Evolutionary conservation across 2,888 invertebrate genomes (phyloP).

Genomic region (Ichneumoninae sp.): DNA sequence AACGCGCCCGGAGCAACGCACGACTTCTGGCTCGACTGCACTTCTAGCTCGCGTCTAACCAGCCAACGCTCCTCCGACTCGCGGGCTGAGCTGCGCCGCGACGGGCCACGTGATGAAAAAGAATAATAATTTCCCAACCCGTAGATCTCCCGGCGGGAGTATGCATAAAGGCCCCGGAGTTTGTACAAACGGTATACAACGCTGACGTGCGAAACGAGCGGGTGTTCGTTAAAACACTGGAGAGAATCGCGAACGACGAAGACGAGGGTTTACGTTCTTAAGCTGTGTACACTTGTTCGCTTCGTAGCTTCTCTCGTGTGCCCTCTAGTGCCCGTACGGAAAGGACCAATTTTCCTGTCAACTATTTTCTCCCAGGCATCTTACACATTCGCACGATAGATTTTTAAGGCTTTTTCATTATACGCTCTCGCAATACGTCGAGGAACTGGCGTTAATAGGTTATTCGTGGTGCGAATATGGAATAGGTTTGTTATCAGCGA

Average conservation of each 20-base stretch:
- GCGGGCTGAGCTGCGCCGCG: background rate
- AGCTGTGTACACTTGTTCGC: background rate
- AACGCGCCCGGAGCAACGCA: slow-evolving; percentile 60
- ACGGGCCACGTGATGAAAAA: slow-evolving; percentile 51
- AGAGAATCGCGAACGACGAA: slow-evolving; percentile 44
- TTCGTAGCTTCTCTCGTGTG: background rate
- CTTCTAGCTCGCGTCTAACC: slow-evolving; percentile 32
- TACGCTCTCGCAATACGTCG: background rate
- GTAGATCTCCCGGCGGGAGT: slow-evolving; percentile 2
- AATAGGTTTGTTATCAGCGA: background rate
- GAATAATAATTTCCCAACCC: slow-evolving; percentile 63
- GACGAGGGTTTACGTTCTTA: slow-evolving; percentile 17
- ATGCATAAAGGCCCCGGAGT: slow-evolving; percentile 31
- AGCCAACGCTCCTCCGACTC: slow-evolving; percentile 36
- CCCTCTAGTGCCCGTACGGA: slow-evolving; percentile 11
- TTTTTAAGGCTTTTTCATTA: background rate
- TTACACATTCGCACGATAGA: slow-evolving; percentile 25
- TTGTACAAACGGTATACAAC: slow-evolving; percentile 30
- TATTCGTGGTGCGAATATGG: background rate
- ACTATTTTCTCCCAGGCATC: slow-evolving; percentile 48
- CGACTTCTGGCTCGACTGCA: slow-evolving; percentile 59
- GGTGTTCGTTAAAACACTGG: slow-evolving; percentile 47
- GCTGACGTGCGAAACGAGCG: slow-evolving; percentile 63
- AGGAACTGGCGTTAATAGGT: background rate
- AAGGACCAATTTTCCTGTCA: slow-evolving; percentile 63